Conservation (phyloP, 2,888 invertebrate species). For the Drosophila niveifrons region DNA sequence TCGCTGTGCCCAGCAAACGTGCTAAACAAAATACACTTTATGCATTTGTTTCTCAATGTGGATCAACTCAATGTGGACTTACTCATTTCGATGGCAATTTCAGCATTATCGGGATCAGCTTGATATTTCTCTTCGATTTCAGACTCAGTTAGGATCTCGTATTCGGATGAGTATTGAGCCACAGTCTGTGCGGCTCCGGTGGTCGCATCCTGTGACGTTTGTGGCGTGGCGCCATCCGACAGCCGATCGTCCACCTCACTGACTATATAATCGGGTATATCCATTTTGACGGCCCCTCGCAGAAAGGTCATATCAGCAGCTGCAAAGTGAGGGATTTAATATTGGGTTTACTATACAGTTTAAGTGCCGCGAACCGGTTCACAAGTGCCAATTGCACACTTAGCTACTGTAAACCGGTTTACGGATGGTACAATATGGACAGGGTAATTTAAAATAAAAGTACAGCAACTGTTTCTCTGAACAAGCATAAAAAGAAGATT, state of each 20-base stretch:
- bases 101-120: constrained; percentile 81
- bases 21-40: constrained; percentile 43
- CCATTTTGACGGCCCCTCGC: constrained; percentile 86
- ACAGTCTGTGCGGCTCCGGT: constrained; percentile 81
- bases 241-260: constrained; percentile 85
- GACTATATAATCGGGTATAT: constrained; percentile 87
- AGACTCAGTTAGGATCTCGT: constrained; percentile 85
- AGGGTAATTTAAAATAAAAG: too few species aligned
- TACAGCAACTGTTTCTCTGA: too few species aligned
- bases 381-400: too few species aligned
- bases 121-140: constrained; percentile 85
- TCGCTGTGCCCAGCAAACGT: constrained; percentile 77
- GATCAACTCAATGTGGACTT: constrained; percentile 17
- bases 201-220: constrained; percentile 83
- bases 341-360: neutral
- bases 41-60: too few species aligned
- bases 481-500: too few species aligned
- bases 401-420: neutral
- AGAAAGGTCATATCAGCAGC: constrained; percentile 85
- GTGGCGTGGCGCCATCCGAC: constrained; percentile 81
- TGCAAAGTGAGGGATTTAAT: constrained; percentile 41
- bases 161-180: constrained; percentile 84
- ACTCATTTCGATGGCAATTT: constrained; percentile 85
- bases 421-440: neutral
- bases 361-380: neutral